Evolutionary conservation across 35 echinoderm and acorn worm species (phyloP), one percentile per base, ranked within the genome.

Genomic region (Chiridota heheva): DNA sequence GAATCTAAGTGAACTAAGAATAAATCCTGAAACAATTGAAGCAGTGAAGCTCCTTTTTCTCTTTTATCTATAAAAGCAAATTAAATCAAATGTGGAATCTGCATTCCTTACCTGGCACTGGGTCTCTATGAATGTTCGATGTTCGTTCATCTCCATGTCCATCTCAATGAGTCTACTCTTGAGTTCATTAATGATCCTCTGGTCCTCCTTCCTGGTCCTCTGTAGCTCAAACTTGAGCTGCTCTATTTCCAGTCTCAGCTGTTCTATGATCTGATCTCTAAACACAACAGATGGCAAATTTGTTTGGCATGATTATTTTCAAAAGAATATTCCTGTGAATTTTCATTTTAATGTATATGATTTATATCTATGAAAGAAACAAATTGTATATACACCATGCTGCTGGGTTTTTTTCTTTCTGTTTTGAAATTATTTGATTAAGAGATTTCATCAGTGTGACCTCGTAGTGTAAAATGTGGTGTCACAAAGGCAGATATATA

Each of bases 261-360:
- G 88, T 22, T 91, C 89, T 31, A 98, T 98, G 27, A 91, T 64
- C 70, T 42, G 72, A 56, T 98, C 95, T 57, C 95, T 98, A 69
- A 62, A 41, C 27, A 41, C 2, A 70, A 86, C 2, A 46, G 4
- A 77, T 6, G 77, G 10, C 39, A 1, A 78, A 40, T n/a, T n/a
- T n/a, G n/a, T n/a, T n/a, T n/a, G n/a, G n/a, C n/a, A n/a, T n/a
- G n/a, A n/a, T n/a, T n/a, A n/a, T n/a, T n/a, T n/a, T n/a, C n/a
- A n/a, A n/a, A n/a, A n/a, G n/a, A n/a, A n/a, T n/a, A n/a, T n/a
- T n/a, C n/a, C n/a, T n/a, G n/a, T n/a, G n/a, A n/a, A n/a, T n/a
- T n/a, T n/a, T n/a, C n/a, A n/a, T n/a, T n/a, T n/a, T n/a, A n/a
- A n/a, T n/a, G n/a, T n/a, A n/a, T n/a, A n/a, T n/a, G n/a, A n/a